Evolutionary conservation across 2,113 vertebrate species (phyloP), one percentile per base, ranked within the genome.

Genomic region (Anoplopoma fimbria): DNA sequence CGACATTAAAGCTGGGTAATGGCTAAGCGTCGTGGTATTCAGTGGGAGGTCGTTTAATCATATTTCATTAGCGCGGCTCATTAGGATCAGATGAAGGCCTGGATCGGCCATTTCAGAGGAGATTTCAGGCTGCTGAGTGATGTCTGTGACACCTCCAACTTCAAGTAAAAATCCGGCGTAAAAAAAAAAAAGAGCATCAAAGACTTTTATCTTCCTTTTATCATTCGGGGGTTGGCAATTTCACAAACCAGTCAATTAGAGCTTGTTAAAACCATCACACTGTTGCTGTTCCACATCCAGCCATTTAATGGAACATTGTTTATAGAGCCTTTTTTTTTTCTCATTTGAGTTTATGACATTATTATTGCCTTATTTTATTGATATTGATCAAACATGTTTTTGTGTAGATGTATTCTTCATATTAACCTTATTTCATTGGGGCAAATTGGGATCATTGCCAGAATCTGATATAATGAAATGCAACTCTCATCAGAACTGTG

Each of bases 181-280:
- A 68, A 76, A 77, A 73, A 45, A 88, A 80, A 61, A 74, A 13
- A 29, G 14, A 10, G 83, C 90, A 92, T 94, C 90, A 93, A 92
- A 94, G 87, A 47, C 58, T 84, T 84, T 82, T 77, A 93, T 92
- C 89, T 77, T 76, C 81, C 91, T 93, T 93, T 95, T 91, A 95
- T 95, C 92, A 79, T 88, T 79, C 71, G 87, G 85, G 85, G 88
- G 81, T 81, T 89, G 90, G 75, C 86, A 88, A 82, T 91, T 88
- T 88, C 78, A 87, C 78, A 91, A 92, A 90, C 75, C 78, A 92
- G 85, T 90, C 91, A 91, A 92, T 94, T 89, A 94, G 60, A 83
- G 86, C 71, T 82, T 45, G 69, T 89, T 93, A 89, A 64, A 79
- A 74, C 77, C 84, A 75, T 67, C 82, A 58, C 75, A 60, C 72